Base-by-base conservation (phyloP, 2,797 vertebrate genomes). In the Diplodus sargus region DNA sequence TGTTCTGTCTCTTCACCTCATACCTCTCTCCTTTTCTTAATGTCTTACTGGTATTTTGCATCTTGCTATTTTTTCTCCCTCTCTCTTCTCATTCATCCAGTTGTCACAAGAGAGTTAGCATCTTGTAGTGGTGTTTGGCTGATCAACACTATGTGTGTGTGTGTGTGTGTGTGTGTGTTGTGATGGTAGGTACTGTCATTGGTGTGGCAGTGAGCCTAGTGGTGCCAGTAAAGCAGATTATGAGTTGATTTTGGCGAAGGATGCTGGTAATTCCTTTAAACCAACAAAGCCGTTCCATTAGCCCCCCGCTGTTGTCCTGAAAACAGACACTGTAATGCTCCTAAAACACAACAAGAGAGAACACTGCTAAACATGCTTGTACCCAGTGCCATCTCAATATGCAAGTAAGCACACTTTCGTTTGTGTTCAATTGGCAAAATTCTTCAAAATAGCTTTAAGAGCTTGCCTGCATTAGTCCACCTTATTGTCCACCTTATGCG, bases 251-350 rank as follows among this genome's bases (percentile, higher is more conserved):
- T 97, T 99, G 97, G 97, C 96, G 95, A 96, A 96, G 96, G 94
- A 96, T 93, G 93, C 95, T 97, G 95, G 96, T 96, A 97, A 98
- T 97, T 98, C 95, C 94, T 97, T 97, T 96, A 97, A 97, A 98
- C 96, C 96, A 97, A 97, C 97, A 98, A 97, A 97, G 97, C 94
- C 91, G 95, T 97, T 97, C 97, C 97, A 98, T 99, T 98, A 97
- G 95, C 96, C 97, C 96, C 97, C 97, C 92, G 95, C 97, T 97
- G 97, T 94, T 96, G 95, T 96, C 94, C 96, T 97, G 94, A 97
- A 97, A 97, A 95, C 95, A 97, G 96, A 95, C 95, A 95, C 96
- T 95, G 95, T 93, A 91, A 83, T 56, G 74, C 78, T 87, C 78
- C 87, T 83, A 81, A 89, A 91, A 87, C 89, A 28, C 28, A 28